Percentiles rank a stretch among this genome's conserved stretches.
Evolutionary conservation across 2,888 invertebrate genomes (phyloP).

Genomic region (Atherix ibis): DNA sequence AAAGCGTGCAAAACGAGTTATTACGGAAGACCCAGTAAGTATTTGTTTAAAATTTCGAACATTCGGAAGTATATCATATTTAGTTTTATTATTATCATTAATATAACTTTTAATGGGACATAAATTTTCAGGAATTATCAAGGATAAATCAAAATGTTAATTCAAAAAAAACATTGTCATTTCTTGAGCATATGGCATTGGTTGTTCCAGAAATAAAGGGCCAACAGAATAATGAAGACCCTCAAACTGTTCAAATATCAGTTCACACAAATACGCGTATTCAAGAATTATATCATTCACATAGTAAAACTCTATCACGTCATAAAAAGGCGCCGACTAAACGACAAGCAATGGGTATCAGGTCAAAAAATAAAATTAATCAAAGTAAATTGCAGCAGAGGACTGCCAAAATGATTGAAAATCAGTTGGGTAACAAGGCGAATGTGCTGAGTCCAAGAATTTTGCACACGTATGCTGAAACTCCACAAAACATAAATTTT

Average conservation of each 20-base stretch:
- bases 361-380: neutral
- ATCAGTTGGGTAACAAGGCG: constrained; percentile 4
- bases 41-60: too few relatives aligned
- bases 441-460: constrained; percentile 7
- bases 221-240: too few relatives aligned
- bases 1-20: constrained; percentile 14
- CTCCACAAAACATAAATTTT: constrained; percentile 10
- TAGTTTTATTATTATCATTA: too few relatives aligned
- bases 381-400: constrained; percentile 2
- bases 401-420: constrained; percentile 5
- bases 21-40: constrained; percentile 31
- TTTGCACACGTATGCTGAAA: constrained; percentile 12
- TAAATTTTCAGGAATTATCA: too few relatives aligned
- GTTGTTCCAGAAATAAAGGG: neutral
- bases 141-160: too few relatives aligned
- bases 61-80: too few relatives aligned
- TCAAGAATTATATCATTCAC: constrained; percentile 19
- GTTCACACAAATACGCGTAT: constrained; percentile 16
- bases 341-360: neutral
- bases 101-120: too few relatives aligned
- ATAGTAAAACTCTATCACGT: constrained; percentile 15
- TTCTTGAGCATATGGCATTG: constrained; percentile 2
- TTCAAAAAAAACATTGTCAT: constrained; percentile 8
- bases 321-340: constrained; percentile 10
- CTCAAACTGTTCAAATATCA: constrained; percentile 7